A percentile compares a stretch with the other conserved stretches of the same genome.
phyloP scores from a whole-genome alignment of 2,797 vertebrate genomes.

The Pseudomugil tenellus region DNA sequence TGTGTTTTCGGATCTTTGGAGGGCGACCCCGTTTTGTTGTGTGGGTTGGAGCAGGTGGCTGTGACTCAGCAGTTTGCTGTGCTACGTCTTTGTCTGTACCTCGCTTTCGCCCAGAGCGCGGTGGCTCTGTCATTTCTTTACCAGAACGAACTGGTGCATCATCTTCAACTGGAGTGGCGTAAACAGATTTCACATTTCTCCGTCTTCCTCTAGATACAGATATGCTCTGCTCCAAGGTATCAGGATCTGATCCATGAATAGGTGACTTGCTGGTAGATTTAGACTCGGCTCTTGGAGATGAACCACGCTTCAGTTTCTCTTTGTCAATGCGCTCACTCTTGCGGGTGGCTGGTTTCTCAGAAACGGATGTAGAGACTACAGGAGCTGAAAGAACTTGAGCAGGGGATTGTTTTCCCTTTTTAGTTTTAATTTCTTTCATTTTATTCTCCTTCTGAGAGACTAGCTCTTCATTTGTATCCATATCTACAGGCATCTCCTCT shows the following conservation, averaged over 20 bases:
- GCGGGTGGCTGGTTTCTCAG: slow-evolving; percentile 91
- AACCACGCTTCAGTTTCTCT: slow-evolving; percentile 93
- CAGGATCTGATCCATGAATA: slow-evolving; percentile 85
- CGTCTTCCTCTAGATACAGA: slow-evolving; percentile 88
- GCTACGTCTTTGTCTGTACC: slow-evolving; percentile 85
- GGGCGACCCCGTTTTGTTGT: slow-evolving; percentile 88
- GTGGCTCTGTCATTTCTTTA: slow-evolving; percentile 88
- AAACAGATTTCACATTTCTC: slow-evolving; percentile 94
- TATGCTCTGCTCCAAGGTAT: slow-evolving; percentile 87
- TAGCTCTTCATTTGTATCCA: slow-evolving; percentile 80
- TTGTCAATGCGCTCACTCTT: slow-evolving; percentile 98
- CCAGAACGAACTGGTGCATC: slow-evolving; percentile 81
- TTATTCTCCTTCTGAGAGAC: slow-evolving; percentile 81
- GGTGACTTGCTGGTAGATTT: slow-evolving; percentile 91
- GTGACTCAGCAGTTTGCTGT: slow-evolving; percentile 78
- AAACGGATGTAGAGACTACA: slow-evolving; percentile 52
- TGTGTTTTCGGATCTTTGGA: slow-evolving; percentile 89
- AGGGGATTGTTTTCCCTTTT: slow-evolving; percentile 86
- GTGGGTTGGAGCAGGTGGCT: slow-evolving; percentile 74
- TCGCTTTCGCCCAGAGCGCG: slow-evolving; percentile 89
- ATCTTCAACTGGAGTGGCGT: slow-evolving; percentile 91
- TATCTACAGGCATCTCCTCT: slow-evolving; percentile 67
- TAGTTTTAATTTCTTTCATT: slow-evolving; percentile 87
- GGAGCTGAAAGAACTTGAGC: slow-evolving; percentile 68
- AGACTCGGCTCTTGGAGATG: slow-evolving; percentile 91